These are phyloP conservation scores for Zonotrichia albicollis DNA, from an alignment of 2,797 vertebrate species.

Conservation along the genomic window DNA sequence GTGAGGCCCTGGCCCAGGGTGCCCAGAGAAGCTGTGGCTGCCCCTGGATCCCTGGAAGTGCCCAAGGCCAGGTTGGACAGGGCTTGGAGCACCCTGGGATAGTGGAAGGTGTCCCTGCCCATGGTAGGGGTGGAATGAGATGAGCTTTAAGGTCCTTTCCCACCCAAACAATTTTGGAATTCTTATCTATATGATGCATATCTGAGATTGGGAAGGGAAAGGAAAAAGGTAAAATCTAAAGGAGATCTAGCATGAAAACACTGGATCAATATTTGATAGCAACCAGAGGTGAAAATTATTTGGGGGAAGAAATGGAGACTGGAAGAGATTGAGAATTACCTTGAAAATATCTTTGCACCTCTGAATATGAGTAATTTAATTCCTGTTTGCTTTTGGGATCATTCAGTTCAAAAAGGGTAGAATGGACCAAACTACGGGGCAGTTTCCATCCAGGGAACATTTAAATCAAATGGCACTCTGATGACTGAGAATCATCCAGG, in stretches of 20 bases:
- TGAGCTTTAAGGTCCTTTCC: background rate
- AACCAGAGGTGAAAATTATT: background rate
- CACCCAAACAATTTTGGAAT: background rate
- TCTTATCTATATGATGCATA: background rate
- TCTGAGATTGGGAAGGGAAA: background rate
- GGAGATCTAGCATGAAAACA: background rate
- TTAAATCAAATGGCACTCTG: background rate
- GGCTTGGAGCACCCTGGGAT: accelerated
- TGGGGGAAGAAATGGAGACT: background rate
- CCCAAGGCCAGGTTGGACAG: accelerated
- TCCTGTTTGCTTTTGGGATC: background rate
- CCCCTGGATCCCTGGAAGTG: background rate
- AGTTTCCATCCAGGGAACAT: background rate
- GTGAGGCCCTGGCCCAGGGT: background rate
- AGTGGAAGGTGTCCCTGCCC: background rate
- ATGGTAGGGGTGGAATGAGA: background rate
- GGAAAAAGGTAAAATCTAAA: background rate
- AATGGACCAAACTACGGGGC: background rate
- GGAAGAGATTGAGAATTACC: background rate
- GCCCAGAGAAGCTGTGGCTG: background rate
- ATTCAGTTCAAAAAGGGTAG: background rate
- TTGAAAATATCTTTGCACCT: background rate
- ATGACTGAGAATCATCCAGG: background rate
- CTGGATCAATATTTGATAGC: background rate
- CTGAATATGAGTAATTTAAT: background rate